Percentiles rank a stretch among this genome's conserved stretches.
These are phyloP conservation scores for Petrolisthes manimaculis DNA, from an alignment of 2,888 invertebrate genomes.

Conservation along the genomic window DNA sequence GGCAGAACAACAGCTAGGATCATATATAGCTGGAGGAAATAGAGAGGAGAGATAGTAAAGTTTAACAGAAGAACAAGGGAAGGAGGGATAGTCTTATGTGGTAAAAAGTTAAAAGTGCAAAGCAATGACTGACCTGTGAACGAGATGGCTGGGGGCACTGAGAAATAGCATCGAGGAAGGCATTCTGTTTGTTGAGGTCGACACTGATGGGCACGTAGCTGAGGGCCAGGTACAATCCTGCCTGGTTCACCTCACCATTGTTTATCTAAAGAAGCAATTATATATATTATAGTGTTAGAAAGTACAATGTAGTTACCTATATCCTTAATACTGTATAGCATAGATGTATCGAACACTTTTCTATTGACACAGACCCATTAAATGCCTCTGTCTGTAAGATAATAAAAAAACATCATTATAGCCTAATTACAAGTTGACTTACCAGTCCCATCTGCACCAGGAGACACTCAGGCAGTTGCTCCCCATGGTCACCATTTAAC, in stretches of 20 bases:
- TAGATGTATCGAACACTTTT: too few species aligned
- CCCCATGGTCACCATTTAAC: constrained; percentile 29
- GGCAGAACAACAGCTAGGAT: background rate
- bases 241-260: constrained; percentile 39
- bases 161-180: constrained; percentile 30
- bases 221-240: constrained; percentile 33
- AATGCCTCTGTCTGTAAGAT: too few species aligned
- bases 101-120: background rate
- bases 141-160: constrained; percentile 27
- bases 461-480: constrained; percentile 38
- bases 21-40: background rate
- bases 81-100: background rate
- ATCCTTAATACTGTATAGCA: too few species aligned
- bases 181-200: constrained; percentile 10
- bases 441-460: constrained; percentile 32
- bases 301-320: too few species aligned
- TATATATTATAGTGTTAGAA: too few species aligned
- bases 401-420: too few species aligned
- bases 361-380: too few species aligned
- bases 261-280: background rate
- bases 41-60: background rate
- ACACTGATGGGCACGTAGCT: constrained; percentile 14
- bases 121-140: constrained; percentile 15
- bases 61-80: background rate
- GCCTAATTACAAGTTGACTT: background rate